phyloP scores from a whole-genome alignment of 2,888 invertebrate species.

The Ectemnius continuus region DNA sequence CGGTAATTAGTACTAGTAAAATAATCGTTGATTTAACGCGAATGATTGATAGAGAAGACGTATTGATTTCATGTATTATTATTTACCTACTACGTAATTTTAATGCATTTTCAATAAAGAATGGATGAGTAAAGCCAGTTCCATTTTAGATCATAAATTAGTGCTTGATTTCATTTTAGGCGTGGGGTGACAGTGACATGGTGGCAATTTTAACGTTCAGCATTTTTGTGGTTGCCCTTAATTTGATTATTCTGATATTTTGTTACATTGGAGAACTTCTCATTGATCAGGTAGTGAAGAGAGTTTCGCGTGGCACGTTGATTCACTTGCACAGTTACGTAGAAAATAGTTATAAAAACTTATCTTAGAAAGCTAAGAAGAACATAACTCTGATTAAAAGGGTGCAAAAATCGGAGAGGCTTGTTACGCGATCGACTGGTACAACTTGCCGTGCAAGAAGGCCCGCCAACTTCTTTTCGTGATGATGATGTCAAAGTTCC shows the following conservation, averaged over 20 bases:
- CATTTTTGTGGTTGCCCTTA: constrained; percentile 40
- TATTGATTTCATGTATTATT: neutral
- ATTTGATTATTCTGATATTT: constrained; percentile 53
- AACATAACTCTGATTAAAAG: neutral
- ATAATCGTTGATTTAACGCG: neutral
- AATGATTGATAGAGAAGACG: neutral
- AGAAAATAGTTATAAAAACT: neutral
- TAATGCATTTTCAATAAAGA: no score
- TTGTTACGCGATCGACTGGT: constrained; percentile 60
- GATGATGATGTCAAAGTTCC: constrained; percentile 26
- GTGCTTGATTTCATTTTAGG: constrained; percentile 32
- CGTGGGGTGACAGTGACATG: constrained; percentile 51
- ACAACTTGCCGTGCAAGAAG: constrained; percentile 49
- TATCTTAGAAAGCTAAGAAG: no score
- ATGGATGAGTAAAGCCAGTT: no score
- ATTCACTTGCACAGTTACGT: neutral
- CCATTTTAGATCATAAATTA: no score
- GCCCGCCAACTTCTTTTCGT: constrained; percentile 49
- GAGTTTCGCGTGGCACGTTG: no score
- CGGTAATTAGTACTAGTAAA: no score
- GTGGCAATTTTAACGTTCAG: constrained; percentile 45
- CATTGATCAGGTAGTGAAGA: constrained; percentile 51
- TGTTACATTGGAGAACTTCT: constrained; percentile 64
- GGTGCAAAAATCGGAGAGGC: neutral
- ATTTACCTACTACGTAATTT: no score